These are phyloP conservation scores for Callyntrura guangdongensis DNA, from an alignment of 2,888 invertebrate species.

Conservation along the genomic window DNA sequence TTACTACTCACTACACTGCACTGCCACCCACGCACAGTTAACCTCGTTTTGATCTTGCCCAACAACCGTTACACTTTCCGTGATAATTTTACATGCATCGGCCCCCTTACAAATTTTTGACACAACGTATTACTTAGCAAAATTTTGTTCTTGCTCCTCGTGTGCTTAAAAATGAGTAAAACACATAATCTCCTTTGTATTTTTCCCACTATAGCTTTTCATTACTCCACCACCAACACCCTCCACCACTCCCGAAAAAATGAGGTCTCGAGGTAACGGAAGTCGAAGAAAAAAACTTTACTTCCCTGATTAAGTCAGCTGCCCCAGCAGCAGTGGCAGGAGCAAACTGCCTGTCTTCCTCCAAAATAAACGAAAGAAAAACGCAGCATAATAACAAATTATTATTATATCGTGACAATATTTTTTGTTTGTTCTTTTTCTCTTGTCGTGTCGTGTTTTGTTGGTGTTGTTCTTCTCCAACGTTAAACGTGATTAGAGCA, in stretches of 20 bases:
- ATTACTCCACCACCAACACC: background rate
- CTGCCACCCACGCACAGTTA: no score
- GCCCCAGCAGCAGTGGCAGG: background rate
- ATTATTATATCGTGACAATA: background rate
- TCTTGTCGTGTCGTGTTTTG: background rate
- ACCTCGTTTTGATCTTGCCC: no score
- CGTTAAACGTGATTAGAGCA: slow-evolving; percentile 17
- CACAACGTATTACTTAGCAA: no score
- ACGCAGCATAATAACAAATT: background rate
- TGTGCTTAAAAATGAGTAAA: no score
- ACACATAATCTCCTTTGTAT: no score
- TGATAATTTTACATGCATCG: no score
- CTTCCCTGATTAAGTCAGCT: slow-evolving; percentile 10
- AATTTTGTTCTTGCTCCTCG: no score
- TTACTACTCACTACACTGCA: no score
- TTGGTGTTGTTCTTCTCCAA: background rate
- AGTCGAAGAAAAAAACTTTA: background rate
- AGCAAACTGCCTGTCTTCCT: background rate
- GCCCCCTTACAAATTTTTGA: no score
- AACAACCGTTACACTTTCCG: background rate
- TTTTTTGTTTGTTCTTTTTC: slow-evolving; percentile 2
- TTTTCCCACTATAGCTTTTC: no score
- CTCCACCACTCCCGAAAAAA: background rate
- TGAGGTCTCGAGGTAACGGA: background rate
- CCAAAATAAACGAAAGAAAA: background rate